Base-by-base conservation (phyloP, 2,113 vertebrate genomes). In the Anarrhichthys ocellatus region DNA sequence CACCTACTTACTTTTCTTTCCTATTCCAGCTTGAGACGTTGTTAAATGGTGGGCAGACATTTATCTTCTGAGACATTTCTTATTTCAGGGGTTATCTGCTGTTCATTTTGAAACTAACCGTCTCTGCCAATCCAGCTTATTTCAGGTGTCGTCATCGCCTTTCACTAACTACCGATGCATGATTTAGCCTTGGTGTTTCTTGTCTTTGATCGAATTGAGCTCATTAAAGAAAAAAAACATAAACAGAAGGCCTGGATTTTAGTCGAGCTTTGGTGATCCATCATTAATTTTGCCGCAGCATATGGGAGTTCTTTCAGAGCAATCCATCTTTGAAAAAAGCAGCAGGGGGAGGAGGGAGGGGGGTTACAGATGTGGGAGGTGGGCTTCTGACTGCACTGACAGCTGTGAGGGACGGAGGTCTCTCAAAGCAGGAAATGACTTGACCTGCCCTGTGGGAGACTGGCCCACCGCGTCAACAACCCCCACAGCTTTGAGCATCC, bases 401-500 rank as follows among this genome's bases (percentile, higher is more conserved):
- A 95, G 95, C 94, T 95, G 94, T 92, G 93, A 94, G 94, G 94
- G 93, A 93, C 89, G 27, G 91, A 91, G 92, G 91, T 92, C 88
- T 93, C 90, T 91, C 91, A 87, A 86, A 89, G 92, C 94, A 95
- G 95, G 95, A 96, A 95, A 94, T 95, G 92, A 93, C 86, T 89
- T 95, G 95, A 95, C 94, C 95, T 94, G 81, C 88, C 86, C 91
- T 84, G 87, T 92, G 93, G 88, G 94, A 94, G 91, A 89, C 81
- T 79, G 82, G 91, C 92, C 91, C 92, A 88, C 92, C 90, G 87
- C 61, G 71, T 82, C 83, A 85, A 81, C 91, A 91, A 64, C 84
- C 91, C 91, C 92, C 94, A 90, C 90, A 90, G 85, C 93, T 90
- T 75, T 83, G 80, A 92, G 88, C 87, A 88, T 91, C 89, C 75